A percentile compares a stretch with the other conserved stretches of the same genome.
These are phyloP conservation scores for Cyanoderma ruficeps DNA, from an alignment of 2,113 vertebrate species.

Conservation along the genomic window DNA sequence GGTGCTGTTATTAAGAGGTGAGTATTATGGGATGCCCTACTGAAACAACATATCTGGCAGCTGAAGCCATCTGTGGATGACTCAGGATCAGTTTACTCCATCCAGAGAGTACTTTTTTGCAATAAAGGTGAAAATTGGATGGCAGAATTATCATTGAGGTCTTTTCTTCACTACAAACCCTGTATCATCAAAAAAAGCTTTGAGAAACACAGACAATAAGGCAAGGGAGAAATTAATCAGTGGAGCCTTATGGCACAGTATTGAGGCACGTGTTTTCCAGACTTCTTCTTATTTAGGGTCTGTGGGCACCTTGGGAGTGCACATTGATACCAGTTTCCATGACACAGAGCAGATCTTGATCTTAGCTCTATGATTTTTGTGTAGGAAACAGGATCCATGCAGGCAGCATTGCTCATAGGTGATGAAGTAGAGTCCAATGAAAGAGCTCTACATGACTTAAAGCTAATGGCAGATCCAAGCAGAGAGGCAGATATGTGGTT, in stretches of 20 bases:
- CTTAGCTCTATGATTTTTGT: neutral
- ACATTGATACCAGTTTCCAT: neutral
- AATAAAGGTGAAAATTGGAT: neutral
- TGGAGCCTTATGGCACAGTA: neutral
- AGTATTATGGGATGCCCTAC: neutral
- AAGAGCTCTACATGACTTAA: neutral
- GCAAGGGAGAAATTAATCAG: neutral
- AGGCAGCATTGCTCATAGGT: neutral
- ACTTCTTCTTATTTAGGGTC: neutral
- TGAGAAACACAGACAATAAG: neutral
- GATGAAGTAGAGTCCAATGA: neutral
- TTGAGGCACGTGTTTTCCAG: neutral
- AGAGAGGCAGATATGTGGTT: fast-evolving
- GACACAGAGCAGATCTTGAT: neutral
- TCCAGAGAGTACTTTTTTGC: neutral
- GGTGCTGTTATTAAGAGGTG: neutral
- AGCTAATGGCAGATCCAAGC: neutral
- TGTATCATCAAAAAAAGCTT: neutral
- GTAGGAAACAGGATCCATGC: neutral
- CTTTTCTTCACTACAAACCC: neutral
- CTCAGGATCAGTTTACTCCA: neutral
- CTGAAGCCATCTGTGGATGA: neutral
- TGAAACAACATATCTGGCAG: neutral
- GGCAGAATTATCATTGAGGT: neutral
- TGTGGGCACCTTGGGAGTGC: neutral